Conservation (phyloP, 1,140 invertebrate genomes). For the Manduca sexta region DNA sequence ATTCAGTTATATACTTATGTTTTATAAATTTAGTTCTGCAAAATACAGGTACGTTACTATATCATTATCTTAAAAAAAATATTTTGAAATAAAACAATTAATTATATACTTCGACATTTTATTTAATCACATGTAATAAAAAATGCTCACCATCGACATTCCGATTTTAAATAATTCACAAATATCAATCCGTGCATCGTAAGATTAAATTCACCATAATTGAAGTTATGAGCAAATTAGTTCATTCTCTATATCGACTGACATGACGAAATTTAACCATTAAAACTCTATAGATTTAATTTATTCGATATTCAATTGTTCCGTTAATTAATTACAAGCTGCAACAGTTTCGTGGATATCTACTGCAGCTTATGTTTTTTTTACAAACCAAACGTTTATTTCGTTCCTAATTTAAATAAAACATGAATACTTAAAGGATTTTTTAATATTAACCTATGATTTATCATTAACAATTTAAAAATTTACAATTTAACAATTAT, state of each 20-base stretch:
- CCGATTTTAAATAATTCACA: slow-evolving; percentile 11
- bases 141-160: slow-evolving; percentile 16
- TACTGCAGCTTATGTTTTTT: too few species aligned
- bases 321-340: too few species aligned
- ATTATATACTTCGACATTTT: slow-evolving; percentile 24
- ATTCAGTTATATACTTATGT: too few species aligned
- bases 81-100: slow-evolving; percentile 10
- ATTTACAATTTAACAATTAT: slow-evolving; percentile 7
- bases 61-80: too few species aligned
- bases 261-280: not conserved
- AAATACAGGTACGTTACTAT: too few species aligned
- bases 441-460: not conserved
- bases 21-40: too few species aligned
- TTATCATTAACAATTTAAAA: slow-evolving; percentile 4
- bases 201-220: slow-evolving; percentile 11
- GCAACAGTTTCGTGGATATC: too few species aligned
- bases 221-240: slow-evolving; percentile 11
- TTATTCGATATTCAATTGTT: not conserved
- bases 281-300: not conserved
- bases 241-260: slow-evolving; percentile 4
- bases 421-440: not conserved
- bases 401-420: not conserved
- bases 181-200: slow-evolving; percentile 6
- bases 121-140: slow-evolving; percentile 45
- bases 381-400: too few species aligned